These are phyloP conservation scores for Tenthredo mesomela DNA, from an alignment of 2,888 invertebrate genomes.

Conservation along the genomic window DNA sequence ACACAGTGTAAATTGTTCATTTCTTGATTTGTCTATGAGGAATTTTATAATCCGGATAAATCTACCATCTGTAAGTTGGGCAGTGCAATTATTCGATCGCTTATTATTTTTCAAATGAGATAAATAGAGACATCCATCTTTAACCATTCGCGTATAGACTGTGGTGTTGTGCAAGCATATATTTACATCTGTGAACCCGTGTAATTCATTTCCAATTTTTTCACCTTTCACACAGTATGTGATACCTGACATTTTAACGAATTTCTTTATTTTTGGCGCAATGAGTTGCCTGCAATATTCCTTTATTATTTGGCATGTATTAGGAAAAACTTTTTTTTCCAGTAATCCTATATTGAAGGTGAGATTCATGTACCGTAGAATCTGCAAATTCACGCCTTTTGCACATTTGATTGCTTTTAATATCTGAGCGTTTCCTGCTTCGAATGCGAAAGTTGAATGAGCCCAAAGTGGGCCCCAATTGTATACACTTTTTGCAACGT, in stretches of 20 bases:
- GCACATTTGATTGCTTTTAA: background rate
- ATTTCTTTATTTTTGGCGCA: background rate
- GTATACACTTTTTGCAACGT: too few species aligned
- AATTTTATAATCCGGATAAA: too few species aligned
- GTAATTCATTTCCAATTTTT: background rate
- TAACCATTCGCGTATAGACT: background rate
- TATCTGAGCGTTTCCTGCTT: background rate
- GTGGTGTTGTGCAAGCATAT: background rate
- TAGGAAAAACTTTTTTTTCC: background rate
- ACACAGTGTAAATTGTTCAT: too few species aligned
- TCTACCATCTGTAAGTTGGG: too few species aligned
- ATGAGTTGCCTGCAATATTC: background rate
- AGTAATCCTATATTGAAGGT: background rate
- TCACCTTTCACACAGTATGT: conserved; percentile 3
- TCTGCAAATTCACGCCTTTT: background rate
- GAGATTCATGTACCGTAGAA: background rate
- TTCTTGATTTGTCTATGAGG: too few species aligned
- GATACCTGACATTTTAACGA: background rate
- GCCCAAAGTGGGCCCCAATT: too few species aligned
- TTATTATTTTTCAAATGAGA: too few species aligned
- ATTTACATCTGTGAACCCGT: background rate
- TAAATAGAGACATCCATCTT: background rate
- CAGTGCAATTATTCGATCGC: too few species aligned
- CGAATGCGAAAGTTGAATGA: too few species aligned
- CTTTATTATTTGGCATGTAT: background rate